Percentiles rank a stretch among this genome's conserved stretches.
These are phyloP conservation scores for Pipra filicauda DNA, from an alignment of 2,113 vertebrate genomes.

Conservation along the genomic window DNA sequence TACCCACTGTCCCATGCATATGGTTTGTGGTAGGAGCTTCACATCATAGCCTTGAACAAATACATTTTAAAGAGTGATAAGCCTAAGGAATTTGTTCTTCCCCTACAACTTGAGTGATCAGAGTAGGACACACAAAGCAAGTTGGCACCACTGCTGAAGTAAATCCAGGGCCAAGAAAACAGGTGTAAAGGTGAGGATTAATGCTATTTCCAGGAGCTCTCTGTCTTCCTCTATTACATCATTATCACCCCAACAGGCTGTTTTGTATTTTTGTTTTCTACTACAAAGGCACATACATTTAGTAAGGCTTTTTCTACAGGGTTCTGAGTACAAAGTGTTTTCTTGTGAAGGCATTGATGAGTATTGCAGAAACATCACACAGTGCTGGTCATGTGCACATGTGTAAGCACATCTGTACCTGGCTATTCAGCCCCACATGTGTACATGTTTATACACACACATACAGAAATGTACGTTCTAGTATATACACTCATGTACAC, in stretches of 20 bases:
- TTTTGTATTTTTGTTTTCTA: not conserved
- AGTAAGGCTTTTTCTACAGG: not conserved
- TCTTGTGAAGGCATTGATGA: not conserved
- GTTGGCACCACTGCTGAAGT: not conserved
- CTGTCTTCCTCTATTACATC: not conserved
- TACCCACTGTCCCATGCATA: not conserved
- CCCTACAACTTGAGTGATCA: not conserved
- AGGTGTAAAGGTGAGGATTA: not conserved
- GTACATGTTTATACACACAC: not conserved
- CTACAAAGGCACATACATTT: not conserved
- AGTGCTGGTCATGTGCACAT: fast-evolving
- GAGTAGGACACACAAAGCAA: not conserved
- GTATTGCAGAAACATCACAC: not conserved
- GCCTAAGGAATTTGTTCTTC: not conserved
- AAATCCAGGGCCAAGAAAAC: not conserved
- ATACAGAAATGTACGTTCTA: not conserved
- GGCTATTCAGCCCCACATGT: not conserved
- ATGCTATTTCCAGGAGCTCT: not conserved
- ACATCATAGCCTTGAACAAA: not conserved
- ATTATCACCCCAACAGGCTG: not conserved
- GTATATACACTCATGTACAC: not conserved
- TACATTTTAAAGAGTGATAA: not conserved
- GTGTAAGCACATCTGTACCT: not conserved
- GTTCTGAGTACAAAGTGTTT: not conserved
- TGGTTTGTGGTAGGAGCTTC: not conserved